A percentile compares a stretch with the other conserved stretches of the same genome.
phyloP scores from a whole-genome alignment of 2,888 invertebrate species.

The Macrophya alboannulata region DNA sequence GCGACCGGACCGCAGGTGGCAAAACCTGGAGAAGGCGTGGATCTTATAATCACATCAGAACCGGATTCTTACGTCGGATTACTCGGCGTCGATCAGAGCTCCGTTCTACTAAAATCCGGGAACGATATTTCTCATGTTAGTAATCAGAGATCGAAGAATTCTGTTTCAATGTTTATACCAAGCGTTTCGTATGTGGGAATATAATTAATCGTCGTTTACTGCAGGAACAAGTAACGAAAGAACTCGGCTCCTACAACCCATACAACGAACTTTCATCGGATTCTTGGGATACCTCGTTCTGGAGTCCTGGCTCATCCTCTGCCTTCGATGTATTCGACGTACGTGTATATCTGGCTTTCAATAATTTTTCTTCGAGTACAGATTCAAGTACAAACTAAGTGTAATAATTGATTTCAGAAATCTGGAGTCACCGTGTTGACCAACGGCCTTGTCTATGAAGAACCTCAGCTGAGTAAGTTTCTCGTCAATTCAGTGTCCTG shows the following conservation, averaged over 20 bases:
- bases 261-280: constrained; percentile 80
- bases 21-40: constrained; percentile 90
- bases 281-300: constrained; percentile 78
- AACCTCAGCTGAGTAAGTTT: constrained; percentile 85
- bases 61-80: constrained; percentile 94
- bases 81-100: constrained; percentile 94
- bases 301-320: constrained; percentile 85
- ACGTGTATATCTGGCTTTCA: constrained; percentile 67
- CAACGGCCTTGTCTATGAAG: constrained; percentile 86
- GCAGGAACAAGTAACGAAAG: constrained; percentile 83
- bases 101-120: constrained; percentile 87
- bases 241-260: constrained; percentile 84
- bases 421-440: constrained; percentile 89
- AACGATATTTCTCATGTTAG: constrained; percentile 84
- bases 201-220: constrained; percentile 6
- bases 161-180: background rate
- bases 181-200: background rate
- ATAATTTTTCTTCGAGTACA: constrained; percentile 7
- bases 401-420: constrained; percentile 83
- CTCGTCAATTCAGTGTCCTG: background rate
- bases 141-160: constrained; percentile 43
- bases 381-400: constrained; percentile 3
- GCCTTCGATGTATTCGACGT: constrained; percentile 85
- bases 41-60: constrained; percentile 90
- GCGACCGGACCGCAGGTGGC: constrained; percentile 84